Conservation (phyloP, 2,113 vertebrate species). For the Mastomys coucha region DNA sequence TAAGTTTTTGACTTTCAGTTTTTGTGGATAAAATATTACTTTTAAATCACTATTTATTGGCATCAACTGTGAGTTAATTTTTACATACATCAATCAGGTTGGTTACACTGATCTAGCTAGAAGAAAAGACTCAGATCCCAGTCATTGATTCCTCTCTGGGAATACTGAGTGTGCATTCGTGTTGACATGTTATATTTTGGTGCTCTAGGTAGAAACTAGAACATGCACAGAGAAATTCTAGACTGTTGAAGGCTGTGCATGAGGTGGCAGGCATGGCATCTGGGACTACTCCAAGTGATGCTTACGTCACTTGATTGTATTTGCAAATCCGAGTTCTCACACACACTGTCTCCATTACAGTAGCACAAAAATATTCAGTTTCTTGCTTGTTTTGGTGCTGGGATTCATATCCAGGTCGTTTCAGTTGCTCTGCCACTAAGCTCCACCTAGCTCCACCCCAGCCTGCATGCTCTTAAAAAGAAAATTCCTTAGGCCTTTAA, state of each 20-base stretch:
- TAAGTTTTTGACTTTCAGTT: constrained; percentile 3
- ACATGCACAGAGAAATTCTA: neutral
- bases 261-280: neutral
- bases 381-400: neutral
- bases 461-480: neutral
- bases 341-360: neutral
- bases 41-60: neutral
- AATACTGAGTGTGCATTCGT: neutral
- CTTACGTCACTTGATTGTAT: neutral
- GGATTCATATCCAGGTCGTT: neutral
- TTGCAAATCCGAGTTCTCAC: neutral
- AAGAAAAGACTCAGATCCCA: neutral
- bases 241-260: neutral
- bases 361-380: neutral
- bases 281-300: neutral
- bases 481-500: neutral
- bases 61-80: neutral
- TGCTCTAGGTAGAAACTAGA: neutral
- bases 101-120: neutral
- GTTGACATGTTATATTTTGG: neutral
- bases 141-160: neutral
- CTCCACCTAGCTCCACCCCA: neutral
- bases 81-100: neutral
- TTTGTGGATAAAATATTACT: constrained; percentile 20
- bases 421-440: neutral